Evolutionary conservation across 2,113 vertebrate species (phyloP).

Genomic region (Phalacrocorax brasilianus): DNA sequence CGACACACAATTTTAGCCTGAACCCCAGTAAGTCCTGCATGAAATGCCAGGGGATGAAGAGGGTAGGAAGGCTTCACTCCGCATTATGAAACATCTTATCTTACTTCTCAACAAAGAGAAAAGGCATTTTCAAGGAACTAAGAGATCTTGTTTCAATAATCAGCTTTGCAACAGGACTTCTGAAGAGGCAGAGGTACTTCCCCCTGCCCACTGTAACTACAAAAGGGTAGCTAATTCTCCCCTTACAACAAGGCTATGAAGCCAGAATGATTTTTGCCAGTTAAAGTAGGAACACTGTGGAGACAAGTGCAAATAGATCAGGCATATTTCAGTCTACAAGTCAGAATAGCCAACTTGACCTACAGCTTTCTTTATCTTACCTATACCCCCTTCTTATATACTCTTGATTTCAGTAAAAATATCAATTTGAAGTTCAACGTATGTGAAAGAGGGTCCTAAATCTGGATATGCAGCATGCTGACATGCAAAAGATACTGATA

Average conservation of each 20-base stretch:
- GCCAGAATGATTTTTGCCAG: not conserved
- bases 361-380: not conserved
- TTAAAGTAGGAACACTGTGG: fast-evolving
- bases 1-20: not conserved
- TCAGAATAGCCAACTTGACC: not conserved
- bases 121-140: not conserved
- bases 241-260: not conserved
- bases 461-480: not conserved
- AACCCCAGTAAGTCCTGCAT: not conserved
- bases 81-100: not conserved
- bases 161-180: not conserved
- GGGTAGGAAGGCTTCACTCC: not conserved
- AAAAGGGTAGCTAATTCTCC: not conserved
- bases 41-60: not conserved
- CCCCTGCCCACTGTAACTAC: not conserved
- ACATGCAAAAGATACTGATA: not conserved
- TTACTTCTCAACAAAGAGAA: not conserved
- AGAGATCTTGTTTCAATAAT: not conserved
- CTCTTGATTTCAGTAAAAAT: not conserved
- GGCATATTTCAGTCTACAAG: not conserved
- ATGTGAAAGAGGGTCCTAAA: not conserved
- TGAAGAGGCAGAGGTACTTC: not conserved
- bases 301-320: not conserved
- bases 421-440: not conserved
- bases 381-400: not conserved